Evolutionary conservation across 1,140 invertebrate genomes (phyloP), one percentile per base, ranked within the genome.

Genomic region (Psilanteris sp.): DNA sequence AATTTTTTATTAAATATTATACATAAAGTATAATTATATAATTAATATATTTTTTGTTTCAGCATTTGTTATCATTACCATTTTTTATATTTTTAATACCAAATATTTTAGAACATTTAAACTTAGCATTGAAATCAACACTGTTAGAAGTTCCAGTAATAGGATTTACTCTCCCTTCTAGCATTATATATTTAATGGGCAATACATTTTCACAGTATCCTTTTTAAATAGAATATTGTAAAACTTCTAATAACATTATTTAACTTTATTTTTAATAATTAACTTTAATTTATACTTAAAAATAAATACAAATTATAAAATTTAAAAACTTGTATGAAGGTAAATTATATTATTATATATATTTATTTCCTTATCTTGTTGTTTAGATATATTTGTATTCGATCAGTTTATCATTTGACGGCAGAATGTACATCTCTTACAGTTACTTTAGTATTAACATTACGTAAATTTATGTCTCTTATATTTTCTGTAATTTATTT

Each of bases 401-500:
- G 94, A 79, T 96, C 96, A 6, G 98, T 99, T 1, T 99, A 98
- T 82, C 91, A 94, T 9, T 90, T 99, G 79, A 98, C 96, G 1
- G 96, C 97, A 0, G 96, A 98, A 85, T 98, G 96, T 83, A 92
- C 95, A 4, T 98, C 97, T 0, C 85, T 99, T 7, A 97, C 96
- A 0, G 97, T 99, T 0, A 99, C 97, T 0, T 88, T 99, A 52
- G 96, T 99, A 1, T 93, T 99, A 7, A 99, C 98, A 0, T 85
- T 99, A 36, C 90, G 98, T 20, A 99, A 99, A 87, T 99, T 99
- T 84, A 89, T 96, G 3, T 98, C 97, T 5, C 88, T 99, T 29
- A 87, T 99, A 9, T 94, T 99, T 83, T 99, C 98, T 1, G 98
- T 99, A 78, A 80, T 96, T 24, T 99, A 98, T 84, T 99, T 99